Percentiles rank a stretch among this genome's conserved stretches.
Evolutionary conservation across 2,888 invertebrate species (phyloP).

Genomic region (Cheilosia variabilis): DNA sequence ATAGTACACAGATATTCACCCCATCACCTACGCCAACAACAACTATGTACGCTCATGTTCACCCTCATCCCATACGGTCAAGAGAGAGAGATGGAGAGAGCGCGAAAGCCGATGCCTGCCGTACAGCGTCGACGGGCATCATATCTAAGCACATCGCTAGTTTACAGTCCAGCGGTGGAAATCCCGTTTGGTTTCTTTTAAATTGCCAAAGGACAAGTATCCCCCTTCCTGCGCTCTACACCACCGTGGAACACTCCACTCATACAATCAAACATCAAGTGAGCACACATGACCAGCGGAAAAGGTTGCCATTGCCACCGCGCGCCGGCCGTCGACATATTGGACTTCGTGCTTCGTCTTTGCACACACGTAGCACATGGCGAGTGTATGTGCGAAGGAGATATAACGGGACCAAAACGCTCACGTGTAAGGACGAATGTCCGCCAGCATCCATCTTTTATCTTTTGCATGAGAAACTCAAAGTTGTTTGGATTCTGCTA

Average conservation of each 20-base stretch:
- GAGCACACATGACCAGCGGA: constrained; percentile 57
- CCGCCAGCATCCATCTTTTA: constrained; percentile 75
- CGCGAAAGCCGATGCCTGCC: constrained; percentile 23
- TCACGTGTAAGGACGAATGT: constrained; percentile 75
- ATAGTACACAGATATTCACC: constrained; percentile 1
- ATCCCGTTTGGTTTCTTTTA: constrained; percentile 72
- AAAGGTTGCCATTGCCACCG: constrained; percentile 33
- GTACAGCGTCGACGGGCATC: constrained; percentile 30
- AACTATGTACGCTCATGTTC: constrained; percentile 6
- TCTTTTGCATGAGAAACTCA: constrained; percentile 75
- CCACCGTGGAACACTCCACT: neutral
- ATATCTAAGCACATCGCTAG: constrained; percentile 69
- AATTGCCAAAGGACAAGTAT: constrained; percentile 75
- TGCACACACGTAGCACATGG: constrained; percentile 17
- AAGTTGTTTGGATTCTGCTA: constrained; percentile 69
- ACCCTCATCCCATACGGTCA: constrained; percentile 55
- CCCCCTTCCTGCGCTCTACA: constrained; percentile 49
- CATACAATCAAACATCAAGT: constrained; percentile 55
- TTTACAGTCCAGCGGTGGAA: constrained; percentile 65
- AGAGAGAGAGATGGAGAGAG: constrained; percentile 27
- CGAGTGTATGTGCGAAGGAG: constrained; percentile 55
- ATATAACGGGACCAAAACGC: constrained; percentile 58
- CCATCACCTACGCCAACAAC: neutral
- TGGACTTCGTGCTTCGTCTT: constrained; percentile 37
- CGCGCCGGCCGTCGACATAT: constrained; percentile 28